These are phyloP conservation scores for Apis florea DNA, from an alignment of 1,140 invertebrate species.

Conservation along the genomic window DNA sequence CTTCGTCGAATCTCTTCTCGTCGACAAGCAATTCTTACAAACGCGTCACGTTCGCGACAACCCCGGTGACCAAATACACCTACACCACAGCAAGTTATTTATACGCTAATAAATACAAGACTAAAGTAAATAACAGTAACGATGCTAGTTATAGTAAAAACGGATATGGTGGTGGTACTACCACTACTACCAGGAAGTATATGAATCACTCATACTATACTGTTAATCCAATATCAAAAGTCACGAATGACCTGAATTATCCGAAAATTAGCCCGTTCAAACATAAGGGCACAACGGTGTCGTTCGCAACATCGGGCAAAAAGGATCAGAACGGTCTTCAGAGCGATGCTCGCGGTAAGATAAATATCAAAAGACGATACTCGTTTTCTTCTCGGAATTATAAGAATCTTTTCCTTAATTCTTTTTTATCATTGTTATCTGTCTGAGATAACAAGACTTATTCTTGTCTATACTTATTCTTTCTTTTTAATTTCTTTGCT, in stretches of 20 bases:
- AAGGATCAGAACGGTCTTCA: slow-evolving; percentile 67
- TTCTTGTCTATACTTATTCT: slow-evolving; percentile 39
- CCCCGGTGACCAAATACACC: slow-evolving; percentile 60
- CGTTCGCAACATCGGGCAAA: slow-evolving; percentile 68
- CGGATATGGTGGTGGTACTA: slow-evolving; percentile 34
- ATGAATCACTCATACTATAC: slow-evolving; percentile 64
- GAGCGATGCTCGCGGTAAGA: slow-evolving; percentile 76
- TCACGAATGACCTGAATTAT: slow-evolving; percentile 73
- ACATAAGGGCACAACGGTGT: slow-evolving; percentile 71
- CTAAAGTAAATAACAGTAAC: slow-evolving; percentile 47
- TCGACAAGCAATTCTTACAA: slow-evolving; percentile 59
- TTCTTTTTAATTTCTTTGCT: slow-evolving; percentile 45
- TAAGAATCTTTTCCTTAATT: slow-evolving; percentile 18
- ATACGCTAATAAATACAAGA: slow-evolving; percentile 65
- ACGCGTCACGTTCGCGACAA: slow-evolving; percentile 47
- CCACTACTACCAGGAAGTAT: slow-evolving; percentile 67
- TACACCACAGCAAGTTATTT: slow-evolving; percentile 70
- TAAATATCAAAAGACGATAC: slow-evolving; percentile 61
- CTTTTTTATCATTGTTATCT: slow-evolving; percentile 38
- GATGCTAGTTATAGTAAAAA: slow-evolving; percentile 36
- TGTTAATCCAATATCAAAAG: slow-evolving; percentile 63
- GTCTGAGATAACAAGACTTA: slow-evolving; percentile 3
- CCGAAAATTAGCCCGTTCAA: slow-evolving; percentile 75
- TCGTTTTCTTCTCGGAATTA: slow-evolving; percentile 13
- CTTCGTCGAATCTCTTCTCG: slow-evolving; percentile 52